Conservation (phyloP, 2,797 vertebrate genomes). For the Characodon lateralis region DNA sequence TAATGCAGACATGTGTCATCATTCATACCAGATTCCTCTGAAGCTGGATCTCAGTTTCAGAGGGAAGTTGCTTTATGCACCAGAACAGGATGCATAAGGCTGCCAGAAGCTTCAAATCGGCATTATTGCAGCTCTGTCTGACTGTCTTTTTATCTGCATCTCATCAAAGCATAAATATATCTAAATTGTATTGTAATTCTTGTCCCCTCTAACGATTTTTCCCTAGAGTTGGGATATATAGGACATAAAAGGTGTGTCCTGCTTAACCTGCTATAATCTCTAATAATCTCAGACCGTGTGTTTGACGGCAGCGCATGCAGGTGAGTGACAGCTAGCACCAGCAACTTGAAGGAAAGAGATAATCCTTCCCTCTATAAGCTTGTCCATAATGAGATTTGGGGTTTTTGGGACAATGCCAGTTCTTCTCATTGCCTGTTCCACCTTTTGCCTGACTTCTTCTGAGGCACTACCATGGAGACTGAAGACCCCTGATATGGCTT, state of each 20-base stretch:
- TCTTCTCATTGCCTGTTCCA: conserved; percentile 52
- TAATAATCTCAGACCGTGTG: conserved; percentile 22
- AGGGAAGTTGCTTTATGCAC: not conserved
- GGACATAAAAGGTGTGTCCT: conserved; percentile 7
- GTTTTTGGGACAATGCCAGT: conserved; percentile 60
- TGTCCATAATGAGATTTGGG: conserved; percentile 70
- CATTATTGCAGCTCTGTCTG: not conserved
- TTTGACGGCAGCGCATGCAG: conserved; percentile 31
- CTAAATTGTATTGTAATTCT: not conserved
- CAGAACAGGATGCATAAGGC: conserved; percentile 1
- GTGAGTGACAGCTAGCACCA: conserved; percentile 55
- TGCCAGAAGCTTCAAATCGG: conserved; percentile 28
- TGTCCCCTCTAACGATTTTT: conserved; percentile 1
- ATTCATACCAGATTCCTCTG: conserved; percentile 18
- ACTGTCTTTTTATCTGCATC: conserved; percentile 41
- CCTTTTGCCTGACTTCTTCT: conserved; percentile 55
- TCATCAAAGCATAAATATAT: conserved; percentile 6
- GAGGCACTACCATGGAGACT: conserved; percentile 54
- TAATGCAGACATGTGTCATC: conserved; percentile 24
- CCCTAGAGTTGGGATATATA: not conserved
- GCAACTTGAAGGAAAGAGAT: conserved; percentile 61
- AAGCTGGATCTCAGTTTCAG: conserved; percentile 29
- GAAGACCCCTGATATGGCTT: conserved; percentile 53
- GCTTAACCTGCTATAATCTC: conserved; percentile 1
- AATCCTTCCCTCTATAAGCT: conserved; percentile 67